These are phyloP conservation scores for Cacatua alba DNA, from an alignment of 2,113 vertebrate species.

Conservation along the genomic window DNA sequence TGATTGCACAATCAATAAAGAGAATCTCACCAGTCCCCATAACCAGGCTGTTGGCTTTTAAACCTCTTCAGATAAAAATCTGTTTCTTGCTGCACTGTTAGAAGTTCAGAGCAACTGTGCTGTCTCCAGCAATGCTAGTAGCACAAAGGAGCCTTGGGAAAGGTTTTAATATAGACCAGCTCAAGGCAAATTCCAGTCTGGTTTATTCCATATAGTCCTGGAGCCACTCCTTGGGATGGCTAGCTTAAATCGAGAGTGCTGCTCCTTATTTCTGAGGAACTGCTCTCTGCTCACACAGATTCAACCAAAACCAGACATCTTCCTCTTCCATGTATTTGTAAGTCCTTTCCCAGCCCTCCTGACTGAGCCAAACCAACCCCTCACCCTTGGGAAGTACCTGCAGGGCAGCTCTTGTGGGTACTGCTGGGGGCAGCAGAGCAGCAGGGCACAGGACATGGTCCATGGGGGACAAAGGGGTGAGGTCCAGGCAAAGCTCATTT, in stretches of 20 bases:
- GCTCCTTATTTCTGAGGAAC: neutral
- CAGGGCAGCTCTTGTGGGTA: neutral
- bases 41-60: constrained; percentile 23
- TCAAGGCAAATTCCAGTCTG: neutral
- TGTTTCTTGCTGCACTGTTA: neutral
- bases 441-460: neutral
- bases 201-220: neutral
- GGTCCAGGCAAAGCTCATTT: neutral
- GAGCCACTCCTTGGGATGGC: neutral
- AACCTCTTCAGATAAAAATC: neutral
- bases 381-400: neutral
- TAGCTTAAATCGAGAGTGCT: neutral
- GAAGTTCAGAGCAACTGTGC: neutral
- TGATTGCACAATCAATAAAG: neutral
- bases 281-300: neutral
- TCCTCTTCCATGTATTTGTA: neutral
- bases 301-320: neutral
- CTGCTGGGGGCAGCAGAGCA: neutral
- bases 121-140: neutral
- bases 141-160: neutral
- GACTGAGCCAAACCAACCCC: neutral
- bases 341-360: neutral
- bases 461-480: neutral
- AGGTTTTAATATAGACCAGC: neutral
- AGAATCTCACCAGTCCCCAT: neutral